Conservation (phyloP, 2,113 vertebrate species). For the Amblyopsis rosae region DNA sequence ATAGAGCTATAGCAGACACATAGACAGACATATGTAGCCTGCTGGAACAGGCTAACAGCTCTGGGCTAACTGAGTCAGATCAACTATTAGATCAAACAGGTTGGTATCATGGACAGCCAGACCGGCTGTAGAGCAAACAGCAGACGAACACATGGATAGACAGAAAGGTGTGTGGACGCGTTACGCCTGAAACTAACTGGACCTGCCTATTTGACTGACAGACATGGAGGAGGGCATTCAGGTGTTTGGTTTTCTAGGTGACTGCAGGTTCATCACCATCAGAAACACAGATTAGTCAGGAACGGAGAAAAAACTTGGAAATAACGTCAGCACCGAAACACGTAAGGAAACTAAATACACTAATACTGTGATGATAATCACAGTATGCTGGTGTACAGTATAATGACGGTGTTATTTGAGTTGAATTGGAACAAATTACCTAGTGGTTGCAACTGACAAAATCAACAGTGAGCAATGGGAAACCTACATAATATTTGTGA, state of each 20-base stretch:
- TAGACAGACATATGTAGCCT: not conserved
- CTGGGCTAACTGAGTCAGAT: too few species aligned
- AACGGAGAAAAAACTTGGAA: not conserved
- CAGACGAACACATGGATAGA: conserved; percentile 33
- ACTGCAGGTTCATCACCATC: conserved; percentile 7
- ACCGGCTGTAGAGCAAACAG: conserved; percentile 5
- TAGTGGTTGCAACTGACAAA: not conserved
- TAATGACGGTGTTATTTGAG: not conserved
- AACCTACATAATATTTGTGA: not conserved
- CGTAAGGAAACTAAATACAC: conserved; percentile 14
- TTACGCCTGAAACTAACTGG: not conserved
- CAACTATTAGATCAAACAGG: too few species aligned
- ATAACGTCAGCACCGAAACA: conserved; percentile 29
- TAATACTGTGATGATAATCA: too few species aligned
- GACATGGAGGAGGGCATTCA: conserved; percentile 9
- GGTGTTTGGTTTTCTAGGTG: not conserved
- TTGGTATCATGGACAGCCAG: too few species aligned
- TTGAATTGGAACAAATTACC: not conserved
- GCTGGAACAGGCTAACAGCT: too few species aligned
- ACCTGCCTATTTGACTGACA: not conserved
- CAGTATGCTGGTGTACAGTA: too few species aligned
- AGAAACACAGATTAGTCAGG: conserved; percentile 33
- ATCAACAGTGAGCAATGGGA: not conserved
- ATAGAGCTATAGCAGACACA: conserved; percentile 6
- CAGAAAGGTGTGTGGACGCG: conserved; percentile 23